A percentile compares a stretch with the other conserved stretches of the same genome.
Evolutionary conservation across 2,113 vertebrate genomes (phyloP).

Genomic region (human): DNA sequence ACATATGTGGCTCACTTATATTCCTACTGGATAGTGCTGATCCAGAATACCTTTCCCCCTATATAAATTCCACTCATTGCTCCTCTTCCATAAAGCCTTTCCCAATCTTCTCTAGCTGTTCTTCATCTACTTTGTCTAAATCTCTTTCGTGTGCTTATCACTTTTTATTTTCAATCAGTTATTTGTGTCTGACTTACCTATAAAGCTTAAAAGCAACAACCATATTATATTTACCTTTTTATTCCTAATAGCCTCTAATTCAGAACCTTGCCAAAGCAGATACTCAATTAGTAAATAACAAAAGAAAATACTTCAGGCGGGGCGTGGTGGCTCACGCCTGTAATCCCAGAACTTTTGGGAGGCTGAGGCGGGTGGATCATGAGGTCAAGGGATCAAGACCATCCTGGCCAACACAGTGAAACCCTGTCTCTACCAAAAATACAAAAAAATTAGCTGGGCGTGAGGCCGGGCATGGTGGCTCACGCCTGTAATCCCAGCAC

Average conservation of each 20-base stretch:
- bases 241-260: neutral
- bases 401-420: too few species aligned
- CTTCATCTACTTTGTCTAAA: neutral
- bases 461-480: too few species aligned
- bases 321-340: too few species aligned
- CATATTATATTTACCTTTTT: neutral
- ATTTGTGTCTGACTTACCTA: neutral
- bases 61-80: slow-evolving; percentile 18
- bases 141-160: neutral
- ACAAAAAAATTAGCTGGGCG: too few species aligned
- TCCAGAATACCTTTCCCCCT: neutral
- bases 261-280: slow-evolving; percentile 36
- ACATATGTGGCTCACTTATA: neutral
- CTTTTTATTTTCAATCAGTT: slow-evolving; percentile 1
- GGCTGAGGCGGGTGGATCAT: too few species aligned
- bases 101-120: neutral
- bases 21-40: neutral
- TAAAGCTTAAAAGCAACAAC: neutral
- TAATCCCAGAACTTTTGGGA: too few species aligned
- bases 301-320: neutral
- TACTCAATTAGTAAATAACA: slow-evolving; percentile 1
- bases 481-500: too few species aligned
- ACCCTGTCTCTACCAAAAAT: too few species aligned
- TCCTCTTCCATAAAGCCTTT: neutral
- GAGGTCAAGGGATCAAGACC: too few species aligned